Base-by-base conservation (phyloP, 2,797 vertebrate genomes). In the Fringilla coelebs region DNA sequence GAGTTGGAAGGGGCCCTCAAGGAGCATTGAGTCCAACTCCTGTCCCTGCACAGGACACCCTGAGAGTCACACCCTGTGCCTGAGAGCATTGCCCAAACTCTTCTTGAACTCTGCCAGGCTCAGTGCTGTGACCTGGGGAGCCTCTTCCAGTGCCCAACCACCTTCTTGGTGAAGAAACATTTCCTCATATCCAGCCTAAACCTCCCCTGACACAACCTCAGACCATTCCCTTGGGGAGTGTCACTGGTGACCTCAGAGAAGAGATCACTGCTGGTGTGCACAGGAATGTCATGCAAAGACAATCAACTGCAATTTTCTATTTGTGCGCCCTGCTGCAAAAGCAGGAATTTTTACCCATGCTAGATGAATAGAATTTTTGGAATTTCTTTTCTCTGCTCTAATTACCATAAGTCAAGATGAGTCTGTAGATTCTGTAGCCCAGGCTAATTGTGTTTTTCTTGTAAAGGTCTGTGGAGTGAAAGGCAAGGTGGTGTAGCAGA, bases 401-500 rank as follows among this genome's bases (percentile, higher is more conserved):
- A 85, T 89, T 94, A 68, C 78, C 28, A 2, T 77, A 82, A 70
- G 54, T 75, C 41, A 58, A 77, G 74, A 58, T 20, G 25, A 79
- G 26, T 34, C 36, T 70, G 58, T 84, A 67, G 79, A 41, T 84
- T 83, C 60, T 63, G 54, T 75, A 57, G 70, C 62, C 80, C 52
- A 82, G 60, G 40, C 29, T 77, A 72, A 89, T 68, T 73, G 52
- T 76, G 38, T 76, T 91, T 90, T 80, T 25, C 77, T 94, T 65
- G 34, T 57, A 34, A 74, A 68, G 51, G 57, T 68, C 13, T 25
- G 11, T 17, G 21, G 61, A 75, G 34, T 28, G 43, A 85, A 91
- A 85, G 51, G 40, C 34, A 57, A 83, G 43, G 34, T 71, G 46
- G 31, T 0, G 0, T 32, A 87, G 63, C 41, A 72, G 22, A 0